These are phyloP conservation scores for Trissolcus basalis DNA, from an alignment of 1,140 invertebrate genomes.

Conservation along the genomic window DNA sequence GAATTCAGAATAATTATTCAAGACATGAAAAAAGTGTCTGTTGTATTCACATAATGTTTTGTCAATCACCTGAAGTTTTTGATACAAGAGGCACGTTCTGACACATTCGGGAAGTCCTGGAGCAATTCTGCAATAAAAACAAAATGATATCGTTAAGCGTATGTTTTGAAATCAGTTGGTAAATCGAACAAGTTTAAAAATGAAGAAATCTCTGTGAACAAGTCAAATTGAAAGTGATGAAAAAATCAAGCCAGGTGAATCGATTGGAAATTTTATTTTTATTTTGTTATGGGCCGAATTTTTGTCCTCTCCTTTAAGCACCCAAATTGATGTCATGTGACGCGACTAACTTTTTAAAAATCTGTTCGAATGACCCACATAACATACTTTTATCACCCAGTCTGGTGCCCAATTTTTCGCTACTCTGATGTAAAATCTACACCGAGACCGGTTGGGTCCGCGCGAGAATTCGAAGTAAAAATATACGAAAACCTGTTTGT, in stretches of 20 bases:
- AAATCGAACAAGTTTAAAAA: background rate
- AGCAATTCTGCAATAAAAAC: slow-evolving; percentile 73
- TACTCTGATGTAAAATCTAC: slow-evolving; percentile 15
- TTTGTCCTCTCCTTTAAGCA: slow-evolving; percentile 5
- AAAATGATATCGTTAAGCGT: background rate
- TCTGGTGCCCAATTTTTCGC: slow-evolving; percentile 25
- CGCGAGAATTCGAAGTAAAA: slow-evolving; percentile 23
- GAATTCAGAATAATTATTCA: too few relatives aligned
- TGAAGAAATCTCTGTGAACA: too few relatives aligned
- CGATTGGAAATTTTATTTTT: too few relatives aligned
- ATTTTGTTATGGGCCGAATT: too few relatives aligned
- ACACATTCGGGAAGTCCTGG: slow-evolving; percentile 86
- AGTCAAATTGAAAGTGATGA: too few relatives aligned
- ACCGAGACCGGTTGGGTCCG: slow-evolving; percentile 13
- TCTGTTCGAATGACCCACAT: slow-evolving; percentile 45
- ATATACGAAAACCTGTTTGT: slow-evolving; percentile 22
- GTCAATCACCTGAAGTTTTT: slow-evolving; percentile 84
- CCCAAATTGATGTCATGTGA: slow-evolving; percentile 25
- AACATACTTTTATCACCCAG: slow-evolving; percentile 34
- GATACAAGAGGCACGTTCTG: slow-evolving; percentile 92
- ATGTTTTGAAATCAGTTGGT: background rate
- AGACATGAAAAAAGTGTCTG: too few relatives aligned
- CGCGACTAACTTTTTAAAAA: slow-evolving; percentile 28
- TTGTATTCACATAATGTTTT: background rate
- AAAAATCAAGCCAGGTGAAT: too few relatives aligned